Base-by-base conservation (phyloP, 2,797 vertebrate genomes). In the Xerus rutilus region DNA sequence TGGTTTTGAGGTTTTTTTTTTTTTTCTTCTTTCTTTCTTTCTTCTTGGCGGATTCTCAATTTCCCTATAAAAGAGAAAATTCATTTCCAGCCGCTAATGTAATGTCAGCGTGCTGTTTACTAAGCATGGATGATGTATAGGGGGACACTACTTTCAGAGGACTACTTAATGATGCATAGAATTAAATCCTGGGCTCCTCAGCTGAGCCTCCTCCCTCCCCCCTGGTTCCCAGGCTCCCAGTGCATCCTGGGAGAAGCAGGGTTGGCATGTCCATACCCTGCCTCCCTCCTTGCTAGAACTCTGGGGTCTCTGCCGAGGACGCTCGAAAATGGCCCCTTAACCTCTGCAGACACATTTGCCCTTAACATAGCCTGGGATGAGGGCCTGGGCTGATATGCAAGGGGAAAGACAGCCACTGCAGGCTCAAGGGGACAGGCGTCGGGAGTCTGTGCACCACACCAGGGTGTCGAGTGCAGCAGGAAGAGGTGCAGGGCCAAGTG, bases 141-240 rank as follows among this genome's bases (percentile, higher is more conserved):
- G 99, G 95, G 99, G 99, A 99, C 99, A 99, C 99, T 99, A 99
- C 99, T 99, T 99, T 99, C 99, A 99, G 99, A 99, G 99, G 99
- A 99, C 99, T 99, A 99, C 99, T 99, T 99, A 99, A 99, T 99
- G 99, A 99, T 99, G 99, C 99, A 99, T 99, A 99, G 99, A 99
- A 99, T 99, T 99, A 99, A 99, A 99, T 99, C 99, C 99, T 99
- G 99, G 98, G 99, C 99, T 99, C 97, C 99, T 99, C 99, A 99
- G 99, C 99, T 99, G 99, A 99, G 99, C 99, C 99, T 97, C 95
- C 96, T 96, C 96, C 98, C 97, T 98, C 98, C 98, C 97, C 97
- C 97, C 98, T 97, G 96, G 97, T 98, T 98, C 98, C 97, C 98
- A 97, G 97, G 97, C 96, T 97, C 97, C 93, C 82, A 87, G 91